Base-by-base conservation (phyloP, 2,113 vertebrate species). In the Amblyopsis rosae region DNA sequence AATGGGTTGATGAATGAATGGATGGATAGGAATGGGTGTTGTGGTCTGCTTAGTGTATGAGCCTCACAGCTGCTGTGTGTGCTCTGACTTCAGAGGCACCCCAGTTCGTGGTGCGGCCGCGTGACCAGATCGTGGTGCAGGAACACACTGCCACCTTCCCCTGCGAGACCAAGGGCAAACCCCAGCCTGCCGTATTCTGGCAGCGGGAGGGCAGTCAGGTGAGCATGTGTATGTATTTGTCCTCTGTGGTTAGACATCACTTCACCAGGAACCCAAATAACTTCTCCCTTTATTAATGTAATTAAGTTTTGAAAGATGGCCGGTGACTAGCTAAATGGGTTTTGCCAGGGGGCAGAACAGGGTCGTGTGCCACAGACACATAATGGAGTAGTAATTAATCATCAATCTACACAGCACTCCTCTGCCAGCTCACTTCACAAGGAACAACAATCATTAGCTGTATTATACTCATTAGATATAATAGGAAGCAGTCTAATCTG, bases 171-270 rank as follows among this genome's bases (percentile, higher is more conserved):
- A 96, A 95, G 86, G 97, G 97, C 72, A 99, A 99, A 84, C 97
- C 97, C 51, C 98, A 98, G 70, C 98, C 98, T 54, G 96, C 97
- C 59, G 96, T 99, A 70, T 99, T 99, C 91, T 99, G 98, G 98
- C 98, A 99, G 82, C 95, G 95, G 80, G 98, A 99, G 86, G 98
- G 96, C 69, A 98, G 95, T 74, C 96, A 99, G 96, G 98, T 99
- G 81, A 87, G 88, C 55, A 11, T 51, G n/a, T 58, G 11, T 69
- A 10, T 41, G 58, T 59, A 15, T 54, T 1, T 60, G 1, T 68
- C 32, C 8, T 53, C 59, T 3, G 56, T 46, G 19, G 6, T 15
- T 1, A 8, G 41, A 65, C 11, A 63, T 62, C 2, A 1, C 73
- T 69, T 60, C 12, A 59, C 17, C 55, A 49, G 50, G 33, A 60